Evolutionary conservation across 1,140 invertebrate genomes (phyloP).

Genomic region (Aphaenogaster floridana): DNA sequence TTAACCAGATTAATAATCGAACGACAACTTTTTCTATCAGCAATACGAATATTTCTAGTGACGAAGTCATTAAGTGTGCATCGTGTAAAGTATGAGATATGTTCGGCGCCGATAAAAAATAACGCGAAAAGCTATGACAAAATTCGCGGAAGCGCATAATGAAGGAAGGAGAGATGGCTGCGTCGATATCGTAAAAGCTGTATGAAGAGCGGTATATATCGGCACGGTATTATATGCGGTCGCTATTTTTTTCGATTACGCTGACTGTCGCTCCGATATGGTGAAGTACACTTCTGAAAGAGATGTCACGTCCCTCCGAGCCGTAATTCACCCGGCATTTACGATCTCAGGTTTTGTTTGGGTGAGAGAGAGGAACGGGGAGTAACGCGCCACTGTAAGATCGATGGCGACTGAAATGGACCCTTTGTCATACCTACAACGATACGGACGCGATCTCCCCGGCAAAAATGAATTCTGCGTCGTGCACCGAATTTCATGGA

Average conservation of each 20-base stretch:
- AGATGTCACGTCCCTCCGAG: constrained; percentile 41
- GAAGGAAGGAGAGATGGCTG: constrained; percentile 19
- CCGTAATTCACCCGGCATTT: constrained; percentile 64
- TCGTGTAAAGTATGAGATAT: background rate
- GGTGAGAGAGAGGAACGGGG: background rate
- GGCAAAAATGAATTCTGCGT: constrained; percentile 56
- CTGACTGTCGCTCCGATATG: constrained; percentile 23
- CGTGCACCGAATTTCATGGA: constrained; percentile 52
- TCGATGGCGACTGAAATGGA: constrained; percentile 50
- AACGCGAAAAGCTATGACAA: background rate
- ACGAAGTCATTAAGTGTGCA: background rate
- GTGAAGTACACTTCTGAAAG: constrained; percentile 33
- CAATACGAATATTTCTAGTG: background rate
- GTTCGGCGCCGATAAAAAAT: constrained; percentile 9
- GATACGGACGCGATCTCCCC: constrained; percentile 30
- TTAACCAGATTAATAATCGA: background rate
- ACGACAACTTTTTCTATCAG: background rate
- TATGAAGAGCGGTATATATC: background rate
- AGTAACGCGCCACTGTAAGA: constrained; percentile 58
- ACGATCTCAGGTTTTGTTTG: constrained; percentile 56
- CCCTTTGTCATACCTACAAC: constrained; percentile 46
- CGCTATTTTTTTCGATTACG: constrained; percentile 61
- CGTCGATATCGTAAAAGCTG: constrained; percentile 27
- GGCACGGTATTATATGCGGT: background rate
- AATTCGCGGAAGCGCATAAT: constrained; percentile 27